Conservation (phyloP, 2,113 vertebrate species). For the Proteles cristata region DNA sequence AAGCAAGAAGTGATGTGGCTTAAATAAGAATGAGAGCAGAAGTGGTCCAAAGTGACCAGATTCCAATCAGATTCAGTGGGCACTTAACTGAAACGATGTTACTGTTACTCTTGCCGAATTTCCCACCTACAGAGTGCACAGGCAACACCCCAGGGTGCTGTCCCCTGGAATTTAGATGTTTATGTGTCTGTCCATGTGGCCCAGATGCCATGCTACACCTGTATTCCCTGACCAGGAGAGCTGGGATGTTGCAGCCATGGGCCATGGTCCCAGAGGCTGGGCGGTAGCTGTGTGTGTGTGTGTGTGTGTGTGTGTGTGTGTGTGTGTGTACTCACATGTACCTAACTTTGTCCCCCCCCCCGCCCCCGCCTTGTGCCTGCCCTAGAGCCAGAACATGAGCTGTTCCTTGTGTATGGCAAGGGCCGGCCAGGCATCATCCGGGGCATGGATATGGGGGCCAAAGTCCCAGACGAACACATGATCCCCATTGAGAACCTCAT, state of each 20-base stretch:
- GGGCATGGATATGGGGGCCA: constrained; percentile 97
- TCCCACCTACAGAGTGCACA: not conserved
- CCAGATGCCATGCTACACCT: not conserved
- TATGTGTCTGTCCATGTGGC: not conserved
- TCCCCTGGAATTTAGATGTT: not conserved
- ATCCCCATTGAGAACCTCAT: constrained; percentile 99
- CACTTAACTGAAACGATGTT: not conserved
- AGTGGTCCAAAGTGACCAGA: not conserved
- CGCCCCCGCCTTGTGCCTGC: not conserved
- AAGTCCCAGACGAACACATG: constrained; percentile 97
- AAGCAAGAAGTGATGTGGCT: not conserved
- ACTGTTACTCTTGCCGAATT: not conserved
- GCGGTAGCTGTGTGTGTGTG: not conserved
- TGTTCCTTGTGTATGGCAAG: constrained; percentile 97
- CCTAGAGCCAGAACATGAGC: constrained; percentile 95
- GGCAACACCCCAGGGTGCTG: not conserved
- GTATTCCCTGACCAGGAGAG: not conserved
- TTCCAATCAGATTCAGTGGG: not conserved
- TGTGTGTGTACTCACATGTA: too few relatives aligned
- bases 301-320: not conserved
- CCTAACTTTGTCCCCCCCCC: not conserved
- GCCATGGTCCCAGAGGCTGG: not conserved
- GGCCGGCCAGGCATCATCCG: constrained; percentile 97
- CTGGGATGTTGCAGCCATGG: too few relatives aligned
- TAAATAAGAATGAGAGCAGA: not conserved